Conservation (phyloP, 2,797 vertebrate genomes). For the Schizopygopsis malacanthus region DNA sequence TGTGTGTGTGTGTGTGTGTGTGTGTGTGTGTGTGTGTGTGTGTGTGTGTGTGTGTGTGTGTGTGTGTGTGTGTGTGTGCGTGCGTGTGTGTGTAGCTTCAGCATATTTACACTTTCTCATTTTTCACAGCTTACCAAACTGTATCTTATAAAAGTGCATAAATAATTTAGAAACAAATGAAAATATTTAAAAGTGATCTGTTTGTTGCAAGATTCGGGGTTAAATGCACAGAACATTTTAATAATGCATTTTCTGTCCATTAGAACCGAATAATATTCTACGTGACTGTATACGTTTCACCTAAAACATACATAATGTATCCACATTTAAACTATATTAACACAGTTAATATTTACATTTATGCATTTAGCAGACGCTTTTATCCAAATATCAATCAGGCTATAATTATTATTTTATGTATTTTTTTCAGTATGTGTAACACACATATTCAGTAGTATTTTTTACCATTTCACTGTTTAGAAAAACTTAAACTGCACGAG, state of each 20-base stretch:
- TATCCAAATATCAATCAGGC: too few relatives aligned
- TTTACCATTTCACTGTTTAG: neutral
- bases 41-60: too few relatives aligned
- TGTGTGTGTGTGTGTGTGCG: neutral
- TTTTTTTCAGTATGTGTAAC: too few relatives aligned
- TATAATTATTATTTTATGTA: too few relatives aligned
- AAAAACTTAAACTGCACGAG: neutral
- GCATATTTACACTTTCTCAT: neutral
- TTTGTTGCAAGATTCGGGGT: neutral
- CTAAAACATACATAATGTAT: neutral
- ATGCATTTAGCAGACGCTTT: too few relatives aligned
- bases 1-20: too few relatives aligned
- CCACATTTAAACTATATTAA: neutral
- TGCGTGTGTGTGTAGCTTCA: neutral
- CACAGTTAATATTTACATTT: neutral
- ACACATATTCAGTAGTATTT: neutral
- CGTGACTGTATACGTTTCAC: neutral
- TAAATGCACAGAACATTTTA: conserved; percentile 19
- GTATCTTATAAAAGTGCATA: neutral
- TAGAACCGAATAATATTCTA: neutral
- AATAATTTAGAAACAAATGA: neutral
- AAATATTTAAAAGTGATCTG: neutral
- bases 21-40: too few relatives aligned
- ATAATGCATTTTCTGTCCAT: conserved; percentile 40
- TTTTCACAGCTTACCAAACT: neutral